phyloP scores from a whole-genome alignment of 2,113 vertebrate genomes.

The Pelmatolapia mariae region DNA sequence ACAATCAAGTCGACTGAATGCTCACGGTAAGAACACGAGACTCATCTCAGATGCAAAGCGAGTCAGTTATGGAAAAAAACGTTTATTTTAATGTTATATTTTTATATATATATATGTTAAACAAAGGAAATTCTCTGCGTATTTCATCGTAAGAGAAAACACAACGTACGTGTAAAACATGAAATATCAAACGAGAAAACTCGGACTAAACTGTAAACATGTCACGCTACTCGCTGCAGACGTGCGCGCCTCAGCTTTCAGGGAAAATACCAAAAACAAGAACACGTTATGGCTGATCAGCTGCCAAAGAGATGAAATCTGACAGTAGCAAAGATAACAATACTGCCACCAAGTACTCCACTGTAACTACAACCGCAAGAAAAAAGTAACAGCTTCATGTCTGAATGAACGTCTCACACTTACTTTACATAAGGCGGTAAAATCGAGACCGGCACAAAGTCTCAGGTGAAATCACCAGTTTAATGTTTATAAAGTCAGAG shows the following conservation, averaged over 20 bases:
- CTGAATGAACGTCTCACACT: background rate
- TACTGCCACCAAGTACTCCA: fast-evolving
- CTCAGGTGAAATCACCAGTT: background rate
- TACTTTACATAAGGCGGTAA: background rate
- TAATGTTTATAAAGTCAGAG: background rate
- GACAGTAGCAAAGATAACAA: background rate
- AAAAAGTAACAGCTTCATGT: background rate
- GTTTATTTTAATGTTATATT: background rate
- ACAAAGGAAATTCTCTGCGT: background rate
- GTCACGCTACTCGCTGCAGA: background rate
- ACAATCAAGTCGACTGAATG: background rate
- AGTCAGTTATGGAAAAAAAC: background rate
- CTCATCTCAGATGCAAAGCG: background rate
- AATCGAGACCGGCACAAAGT: background rate
- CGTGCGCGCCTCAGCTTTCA: background rate
- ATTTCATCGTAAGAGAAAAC: background rate
- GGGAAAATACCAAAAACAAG: background rate
- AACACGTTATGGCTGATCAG: background rate
- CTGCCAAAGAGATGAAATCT: background rate
- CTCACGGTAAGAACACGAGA: background rate
- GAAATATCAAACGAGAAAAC: background rate
- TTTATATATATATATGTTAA: background rate
- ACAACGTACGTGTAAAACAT: background rate
- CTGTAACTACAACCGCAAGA: background rate
- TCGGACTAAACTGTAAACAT: background rate